These are phyloP conservation scores for Corythaixoides concolor DNA, from an alignment of 2,113 vertebrate species.

Conservation along the genomic window DNA sequence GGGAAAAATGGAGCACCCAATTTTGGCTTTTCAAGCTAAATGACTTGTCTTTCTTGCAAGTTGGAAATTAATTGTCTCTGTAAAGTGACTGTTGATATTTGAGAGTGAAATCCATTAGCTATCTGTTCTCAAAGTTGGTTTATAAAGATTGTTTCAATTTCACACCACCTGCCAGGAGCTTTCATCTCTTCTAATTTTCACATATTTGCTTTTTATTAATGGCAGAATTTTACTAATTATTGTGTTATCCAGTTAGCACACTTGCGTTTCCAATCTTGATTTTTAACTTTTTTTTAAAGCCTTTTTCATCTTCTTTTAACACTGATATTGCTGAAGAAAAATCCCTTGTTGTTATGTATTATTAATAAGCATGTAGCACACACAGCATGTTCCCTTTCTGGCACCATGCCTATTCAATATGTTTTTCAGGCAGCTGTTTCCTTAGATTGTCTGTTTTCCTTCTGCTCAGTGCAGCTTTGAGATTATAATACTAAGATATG, in stretches of 20 bases:
- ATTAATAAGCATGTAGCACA: neutral
- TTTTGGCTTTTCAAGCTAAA: neutral
- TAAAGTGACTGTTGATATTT: neutral
- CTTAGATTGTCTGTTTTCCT: constrained; percentile 47
- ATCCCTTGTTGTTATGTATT: neutral
- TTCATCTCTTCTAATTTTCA: neutral
- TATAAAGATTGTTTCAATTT: neutral
- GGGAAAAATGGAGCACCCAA: neutral
- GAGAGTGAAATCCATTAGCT: neutral
- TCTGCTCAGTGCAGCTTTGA: constrained; percentile 1
- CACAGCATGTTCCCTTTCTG: neutral
- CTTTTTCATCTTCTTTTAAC: neutral
- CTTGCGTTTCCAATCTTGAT: neutral
- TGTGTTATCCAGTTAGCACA: neutral
- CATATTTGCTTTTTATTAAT: neutral
- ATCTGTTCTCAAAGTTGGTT: neutral
- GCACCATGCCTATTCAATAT: neutral
- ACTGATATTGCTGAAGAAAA: neutral
- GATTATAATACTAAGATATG: neutral
- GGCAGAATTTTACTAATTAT: neutral
- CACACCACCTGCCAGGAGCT: neutral
- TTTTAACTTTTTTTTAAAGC: neutral
- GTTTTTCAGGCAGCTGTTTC: constrained; percentile 50
- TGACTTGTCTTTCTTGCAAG: neutral
- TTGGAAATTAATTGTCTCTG: neutral